Evolutionary conservation across 2,888 invertebrate species (phyloP), one percentile per base, ranked within the genome.

Genomic region (Sphaeridia pumilis): DNA sequence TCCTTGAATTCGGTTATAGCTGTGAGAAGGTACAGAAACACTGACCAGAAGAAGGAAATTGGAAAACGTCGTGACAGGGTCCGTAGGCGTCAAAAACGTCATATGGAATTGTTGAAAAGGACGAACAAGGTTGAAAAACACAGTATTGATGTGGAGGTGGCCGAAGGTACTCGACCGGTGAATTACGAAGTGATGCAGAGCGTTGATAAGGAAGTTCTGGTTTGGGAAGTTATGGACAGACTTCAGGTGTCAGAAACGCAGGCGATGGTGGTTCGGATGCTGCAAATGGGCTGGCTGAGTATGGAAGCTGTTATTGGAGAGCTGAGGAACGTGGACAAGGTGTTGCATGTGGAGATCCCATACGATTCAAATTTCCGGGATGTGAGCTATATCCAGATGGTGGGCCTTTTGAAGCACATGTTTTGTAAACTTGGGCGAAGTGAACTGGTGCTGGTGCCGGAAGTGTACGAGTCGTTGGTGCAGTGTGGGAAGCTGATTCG

Each of bases 341-440:
- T 17, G 17, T 10, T 46, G 5, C 46, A 46, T 34, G 12, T 46
- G n/a, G n/a, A n/a, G n/a, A n/a, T n/a, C n/a, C n/a, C n/a, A n/a
- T n/a, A n/a, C n/a, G 20, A 24, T 4, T 20, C 31, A 17, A 4
- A 24, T 12, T n/a, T 26, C 3, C 17, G 17, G 12, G 51, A 51
- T n/a, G 44, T 31, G n/a, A 44, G 43, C 24, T 50, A 44, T 35
- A 25, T 42, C 10, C 27, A 52, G n/a, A 38, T 45, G 7, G 17
- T 52, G 1, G 2, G 1, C 4, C 17, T 24, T 5, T 3, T 52
- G 17, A 27, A 24, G 2, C 17, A 41, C 14, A 25, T n/a, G 26
- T 26, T 38, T 20, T 17, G 28, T 12, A 25, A 25, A 22, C 20
- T 38, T 20, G 20, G 20, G 38, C 12, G 17, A 17, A 7, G 20